phyloP scores from a whole-genome alignment of 2,888 invertebrate genomes.

The Dynastes tityus region DNA sequence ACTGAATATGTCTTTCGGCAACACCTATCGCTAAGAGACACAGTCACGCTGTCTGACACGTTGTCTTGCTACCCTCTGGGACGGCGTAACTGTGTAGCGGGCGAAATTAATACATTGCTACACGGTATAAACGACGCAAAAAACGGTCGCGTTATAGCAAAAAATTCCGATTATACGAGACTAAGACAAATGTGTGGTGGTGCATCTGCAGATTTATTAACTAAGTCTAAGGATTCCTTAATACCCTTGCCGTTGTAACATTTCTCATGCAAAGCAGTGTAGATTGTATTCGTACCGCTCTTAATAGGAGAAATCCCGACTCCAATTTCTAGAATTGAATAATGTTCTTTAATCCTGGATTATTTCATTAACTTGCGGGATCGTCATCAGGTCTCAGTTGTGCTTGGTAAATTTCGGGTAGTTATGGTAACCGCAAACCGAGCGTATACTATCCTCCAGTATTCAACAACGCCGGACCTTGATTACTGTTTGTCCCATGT shows the following conservation, averaged over 20 bases:
- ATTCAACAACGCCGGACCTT: slow-evolving; percentile 14
- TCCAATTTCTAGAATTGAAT: slow-evolving; percentile 33
- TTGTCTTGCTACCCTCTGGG: too few relatives aligned
- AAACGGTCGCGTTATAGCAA: too few relatives aligned
- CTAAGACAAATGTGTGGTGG: too few relatives aligned
- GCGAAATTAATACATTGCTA: too few relatives aligned
- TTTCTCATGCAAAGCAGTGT: neutral
- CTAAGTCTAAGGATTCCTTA: too few relatives aligned
- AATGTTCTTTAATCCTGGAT: slow-evolving; percentile 42
- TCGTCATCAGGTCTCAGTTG: slow-evolving; percentile 10
- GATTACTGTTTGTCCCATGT: slow-evolving; percentile 39
- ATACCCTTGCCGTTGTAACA: neutral
- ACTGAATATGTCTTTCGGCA: too few relatives aligned
- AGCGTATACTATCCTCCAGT: neutral
- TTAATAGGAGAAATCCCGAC: neutral
- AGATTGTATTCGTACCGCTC: neutral
- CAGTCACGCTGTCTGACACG: too few relatives aligned
- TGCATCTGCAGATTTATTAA: too few relatives aligned
- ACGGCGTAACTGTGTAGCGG: too few relatives aligned
- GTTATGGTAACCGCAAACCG: slow-evolving; percentile 21
- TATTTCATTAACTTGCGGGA: slow-evolving; percentile 37
- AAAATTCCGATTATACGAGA: too few relatives aligned
- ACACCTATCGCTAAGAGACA: too few relatives aligned
- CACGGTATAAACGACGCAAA: too few relatives aligned
- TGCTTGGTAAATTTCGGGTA: slow-evolving; percentile 31